These are phyloP conservation scores for Scaptomyza parva DNA, from an alignment of 2,888 invertebrate genomes.

Conservation along the genomic window DNA sequence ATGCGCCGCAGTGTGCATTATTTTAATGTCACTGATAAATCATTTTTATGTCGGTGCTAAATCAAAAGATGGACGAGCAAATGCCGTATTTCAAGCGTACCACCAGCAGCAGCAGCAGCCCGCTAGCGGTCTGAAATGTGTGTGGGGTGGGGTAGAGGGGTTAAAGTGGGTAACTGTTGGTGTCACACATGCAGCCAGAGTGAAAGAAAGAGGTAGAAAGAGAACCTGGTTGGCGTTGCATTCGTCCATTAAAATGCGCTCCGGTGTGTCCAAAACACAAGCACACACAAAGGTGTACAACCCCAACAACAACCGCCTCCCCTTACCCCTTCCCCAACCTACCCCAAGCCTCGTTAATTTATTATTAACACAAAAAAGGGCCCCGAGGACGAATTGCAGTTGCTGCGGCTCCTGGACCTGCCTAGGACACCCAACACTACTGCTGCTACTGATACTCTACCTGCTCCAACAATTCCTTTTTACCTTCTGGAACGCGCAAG, in stretches of 20 bases:
- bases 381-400: slow-evolving; percentile 77
- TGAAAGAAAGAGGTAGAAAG: neutral
- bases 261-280: slow-evolving; percentile 76
- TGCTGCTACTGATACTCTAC: too few relatives aligned
- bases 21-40: slow-evolving; percentile 84
- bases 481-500: slow-evolving; percentile 56
- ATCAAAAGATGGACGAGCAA: slow-evolving; percentile 83
- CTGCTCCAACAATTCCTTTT: neutral
- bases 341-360: slow-evolving; percentile 70
- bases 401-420: slow-evolving; percentile 51
- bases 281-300: slow-evolving; percentile 54
- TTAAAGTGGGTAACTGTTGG: slow-evolving; percentile 8
- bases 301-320: neutral
- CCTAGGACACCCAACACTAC: slow-evolving; percentile 22
- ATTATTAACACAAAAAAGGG: slow-evolving; percentile 79
- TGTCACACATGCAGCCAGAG: slow-evolving; percentile 54
- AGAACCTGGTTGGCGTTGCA: slow-evolving; percentile 59
- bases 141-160: too few relatives aligned
- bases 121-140: neutral
- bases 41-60: slow-evolving; percentile 85
- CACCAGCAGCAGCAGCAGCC: slow-evolving; percentile 13
- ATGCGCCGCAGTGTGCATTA: slow-evolving; percentile 85
- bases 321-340: neutral
- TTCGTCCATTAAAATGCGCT: slow-evolving; percentile 80
- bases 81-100: slow-evolving; percentile 77